These are phyloP conservation scores for Acleris cristana DNA, from an alignment of 2,888 invertebrate species.

Conservation along the genomic window DNA sequence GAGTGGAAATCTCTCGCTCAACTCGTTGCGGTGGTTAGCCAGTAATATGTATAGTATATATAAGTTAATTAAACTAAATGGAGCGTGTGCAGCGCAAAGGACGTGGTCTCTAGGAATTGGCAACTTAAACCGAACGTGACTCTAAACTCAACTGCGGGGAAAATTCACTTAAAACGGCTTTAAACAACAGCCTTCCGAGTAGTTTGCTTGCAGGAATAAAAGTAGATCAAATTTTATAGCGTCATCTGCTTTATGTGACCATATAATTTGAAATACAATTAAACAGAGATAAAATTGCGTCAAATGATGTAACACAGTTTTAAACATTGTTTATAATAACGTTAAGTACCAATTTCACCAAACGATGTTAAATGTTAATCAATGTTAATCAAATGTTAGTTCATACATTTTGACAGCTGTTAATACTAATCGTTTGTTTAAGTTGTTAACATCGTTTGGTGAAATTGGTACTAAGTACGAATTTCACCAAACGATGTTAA, in stretches of 20 bases:
- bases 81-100: slow-evolving; percentile 14
- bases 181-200: slow-evolving; percentile 16
- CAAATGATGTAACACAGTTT: background rate
- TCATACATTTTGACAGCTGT: too few relatives aligned
- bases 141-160: slow-evolving; percentile 29
- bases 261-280: background rate
- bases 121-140: slow-evolving; percentile 33
- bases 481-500: too few relatives aligned
- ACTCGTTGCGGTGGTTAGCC: background rate
- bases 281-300: background rate
- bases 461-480: too few relatives aligned
- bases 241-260: background rate
- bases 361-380: too few relatives aligned
- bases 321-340: too few relatives aligned
- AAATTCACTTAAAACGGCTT: slow-evolving; percentile 33
- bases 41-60: slow-evolving; percentile 8
- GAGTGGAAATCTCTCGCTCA: background rate
- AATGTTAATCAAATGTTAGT: too few relatives aligned
- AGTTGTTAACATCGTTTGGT: too few relatives aligned
- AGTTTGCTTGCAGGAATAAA: slow-evolving; percentile 9
- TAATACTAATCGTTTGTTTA: too few relatives aligned
- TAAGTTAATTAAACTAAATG: slow-evolving; percentile 30
- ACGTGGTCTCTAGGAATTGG: slow-evolving; percentile 32
- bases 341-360: too few relatives aligned
- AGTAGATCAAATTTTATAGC: background rate